Evolutionary conservation across 2,888 invertebrate species (phyloP), one percentile per base, ranked within the genome.

Genomic region (Erebia epiphron): DNA sequence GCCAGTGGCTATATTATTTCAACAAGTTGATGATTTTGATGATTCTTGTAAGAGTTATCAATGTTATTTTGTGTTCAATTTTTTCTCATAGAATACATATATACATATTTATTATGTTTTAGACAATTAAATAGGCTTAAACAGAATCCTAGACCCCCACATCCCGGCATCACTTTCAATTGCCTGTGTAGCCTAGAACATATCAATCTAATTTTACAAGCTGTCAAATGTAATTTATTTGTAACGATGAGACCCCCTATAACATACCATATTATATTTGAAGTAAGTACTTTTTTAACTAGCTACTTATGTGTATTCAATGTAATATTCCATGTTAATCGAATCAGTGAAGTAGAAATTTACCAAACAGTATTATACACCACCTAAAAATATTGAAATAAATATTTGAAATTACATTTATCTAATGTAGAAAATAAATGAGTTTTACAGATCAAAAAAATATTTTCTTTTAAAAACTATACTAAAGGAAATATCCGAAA

Each of bases 161-260:
- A 89, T 92, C 92, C 91, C 87, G 91, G 82, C 86, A 83, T 86
- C 85, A 86, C 82, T 78, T 78, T 82, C 91, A 92, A 92, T 92
- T 92, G 88, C 83, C 81, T 82, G 83, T 82, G 84, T 84, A 86
- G 86, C 87, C 89, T 90, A 89, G 87, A 84, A 83, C 85, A 81
- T 86, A 86, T 89, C 90, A 88, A 87, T 88, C 86, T 86, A 86
- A 87, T 87, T 84, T 83, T 82, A 86, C 79, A 79, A 83, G 83
- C 87, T 91, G 91, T 90, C 91, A 89, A 84, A 88, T 77, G 76
- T 86, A 87, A 90, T 90, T 89, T 90, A 89, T 86, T 76, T 77
- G 78, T 79, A 79, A 80, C 77, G 71, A 75, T 76, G 75, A 65
- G 75, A 76, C 69, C 79, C 78, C 41, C 57, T 61, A 57, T 64